phyloP scores from a whole-genome alignment of 2,113 vertebrate species.

The Anas platyrhynchos region DNA sequence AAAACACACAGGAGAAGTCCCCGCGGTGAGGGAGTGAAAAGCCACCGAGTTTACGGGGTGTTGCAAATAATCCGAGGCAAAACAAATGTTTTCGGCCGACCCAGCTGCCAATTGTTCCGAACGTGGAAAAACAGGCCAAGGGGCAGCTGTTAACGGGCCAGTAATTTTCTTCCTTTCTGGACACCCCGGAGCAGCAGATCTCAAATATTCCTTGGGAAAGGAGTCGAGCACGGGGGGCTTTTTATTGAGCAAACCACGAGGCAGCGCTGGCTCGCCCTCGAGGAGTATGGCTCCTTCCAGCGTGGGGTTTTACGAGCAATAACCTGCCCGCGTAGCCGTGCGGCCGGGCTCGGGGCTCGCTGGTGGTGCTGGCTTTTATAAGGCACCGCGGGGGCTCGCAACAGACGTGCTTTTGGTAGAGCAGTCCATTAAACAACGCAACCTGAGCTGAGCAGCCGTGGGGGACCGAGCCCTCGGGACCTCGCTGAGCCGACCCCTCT shows the following conservation, averaged over 20 bases:
- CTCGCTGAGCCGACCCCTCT: background rate
- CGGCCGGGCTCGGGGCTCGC: background rate
- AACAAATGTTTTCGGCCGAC: constrained; percentile 42
- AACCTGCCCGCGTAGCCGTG: background rate
- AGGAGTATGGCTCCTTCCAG: background rate
- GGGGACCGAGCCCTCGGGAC: background rate
- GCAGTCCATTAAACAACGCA: constrained; percentile 53
- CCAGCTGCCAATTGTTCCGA: constrained; percentile 10
- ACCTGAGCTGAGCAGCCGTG: background rate
- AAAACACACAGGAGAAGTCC: background rate
- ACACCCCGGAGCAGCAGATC: constrained; percentile 38
- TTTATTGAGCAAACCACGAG: background rate
- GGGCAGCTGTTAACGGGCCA: constrained; percentile 46
- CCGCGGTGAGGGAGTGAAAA: background rate
- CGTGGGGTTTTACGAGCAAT: constrained; percentile 35
- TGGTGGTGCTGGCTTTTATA: constrained; percentile 33
- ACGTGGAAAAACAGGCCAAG: background rate
- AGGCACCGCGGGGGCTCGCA: background rate
- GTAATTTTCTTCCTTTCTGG: constrained; percentile 53
- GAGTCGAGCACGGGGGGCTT: background rate
- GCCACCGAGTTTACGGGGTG: constrained; percentile 56
- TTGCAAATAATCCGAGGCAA: constrained; percentile 47
- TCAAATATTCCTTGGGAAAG: constrained; percentile 41
- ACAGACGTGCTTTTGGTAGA: background rate
- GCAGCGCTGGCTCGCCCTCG: background rate